Evolutionary conservation across 2,888 invertebrate species (phyloP).

Genomic region (Metacarcinus magister): DNA sequence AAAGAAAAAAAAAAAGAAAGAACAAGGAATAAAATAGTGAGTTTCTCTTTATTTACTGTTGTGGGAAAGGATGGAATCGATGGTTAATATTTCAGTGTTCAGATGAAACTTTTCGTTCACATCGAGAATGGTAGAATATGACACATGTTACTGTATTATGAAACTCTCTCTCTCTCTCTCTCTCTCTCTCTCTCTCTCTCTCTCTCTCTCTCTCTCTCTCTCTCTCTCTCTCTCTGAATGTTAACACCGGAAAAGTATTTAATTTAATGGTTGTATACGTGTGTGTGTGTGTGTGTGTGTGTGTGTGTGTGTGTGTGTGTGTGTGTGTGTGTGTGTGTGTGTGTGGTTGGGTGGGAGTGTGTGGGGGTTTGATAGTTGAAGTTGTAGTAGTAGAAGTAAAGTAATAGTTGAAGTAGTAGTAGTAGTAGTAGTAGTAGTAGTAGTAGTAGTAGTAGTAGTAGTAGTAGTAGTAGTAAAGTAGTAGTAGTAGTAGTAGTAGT

Average conservation of each 20-base stretch:
- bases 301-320: slow-evolving; percentile 26
- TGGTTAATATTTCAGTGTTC: not conserved
- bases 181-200: too few relatives aligned
- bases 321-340: slow-evolving; percentile 64
- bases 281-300: slow-evolving; percentile 26
- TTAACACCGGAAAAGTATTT: not conserved
- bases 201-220: too few relatives aligned
- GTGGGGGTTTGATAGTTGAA: not conserved
- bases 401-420: slow-evolving; percentile 27
- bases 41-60: too few relatives aligned
- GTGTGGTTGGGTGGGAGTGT: not conserved
- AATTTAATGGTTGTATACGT: not conserved
- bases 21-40: too few relatives aligned
- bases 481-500: slow-evolving; percentile 31
- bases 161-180: not conserved
- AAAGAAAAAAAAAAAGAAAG: not conserved
- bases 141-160: not conserved
- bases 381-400: too few relatives aligned
- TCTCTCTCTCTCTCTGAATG: not conserved
- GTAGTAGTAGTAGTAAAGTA: slow-evolving; percentile 36
- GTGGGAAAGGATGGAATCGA: not conserved
- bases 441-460: slow-evolving; percentile 9
- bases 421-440: not conserved
- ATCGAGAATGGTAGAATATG: not conserved
- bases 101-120: not conserved